phyloP scores from a whole-genome alignment of 2,113 vertebrate genomes.

The Mus spicilegus region DNA sequence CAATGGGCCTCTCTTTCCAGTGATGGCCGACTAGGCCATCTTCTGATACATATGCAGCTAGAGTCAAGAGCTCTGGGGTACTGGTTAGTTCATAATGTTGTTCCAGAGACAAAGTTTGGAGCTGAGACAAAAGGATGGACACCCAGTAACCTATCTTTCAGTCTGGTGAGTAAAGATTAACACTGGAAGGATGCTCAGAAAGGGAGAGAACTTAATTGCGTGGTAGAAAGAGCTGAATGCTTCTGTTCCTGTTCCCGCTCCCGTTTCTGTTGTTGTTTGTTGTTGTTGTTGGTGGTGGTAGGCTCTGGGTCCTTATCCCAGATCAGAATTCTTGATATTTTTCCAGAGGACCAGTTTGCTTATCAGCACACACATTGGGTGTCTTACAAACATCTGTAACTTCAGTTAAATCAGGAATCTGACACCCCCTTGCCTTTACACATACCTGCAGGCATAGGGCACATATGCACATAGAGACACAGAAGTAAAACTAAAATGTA shows the following conservation, averaged over 20 bases:
- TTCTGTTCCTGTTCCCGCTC: not conserved
- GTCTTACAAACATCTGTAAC: not conserved
- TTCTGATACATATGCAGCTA: no score
- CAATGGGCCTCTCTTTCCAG: no score
- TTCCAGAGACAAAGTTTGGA: no score
- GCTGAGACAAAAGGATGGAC: no score
- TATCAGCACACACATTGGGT: not conserved
- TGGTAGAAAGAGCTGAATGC: not conserved
- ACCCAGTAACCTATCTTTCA: not conserved
- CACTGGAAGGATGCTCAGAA: not conserved
- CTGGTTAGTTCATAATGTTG: no score
- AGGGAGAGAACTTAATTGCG: not conserved
- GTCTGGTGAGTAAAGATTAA: not conserved
- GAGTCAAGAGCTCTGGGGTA: no score
- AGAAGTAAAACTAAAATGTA: not conserved
- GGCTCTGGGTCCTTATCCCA: not conserved
- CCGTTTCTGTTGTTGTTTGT: no score
- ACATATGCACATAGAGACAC: not conserved
- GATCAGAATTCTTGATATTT: not conserved
- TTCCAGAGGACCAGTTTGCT: not conserved
- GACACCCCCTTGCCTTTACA: not conserved
- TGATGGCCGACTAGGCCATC: no score
- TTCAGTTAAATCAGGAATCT: not conserved
- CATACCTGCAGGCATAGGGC: not conserved
- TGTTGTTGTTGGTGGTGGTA: no score